These are phyloP conservation scores for Molanna angustata DNA, from an alignment of 2,888 invertebrate species.

Conservation along the genomic window DNA sequence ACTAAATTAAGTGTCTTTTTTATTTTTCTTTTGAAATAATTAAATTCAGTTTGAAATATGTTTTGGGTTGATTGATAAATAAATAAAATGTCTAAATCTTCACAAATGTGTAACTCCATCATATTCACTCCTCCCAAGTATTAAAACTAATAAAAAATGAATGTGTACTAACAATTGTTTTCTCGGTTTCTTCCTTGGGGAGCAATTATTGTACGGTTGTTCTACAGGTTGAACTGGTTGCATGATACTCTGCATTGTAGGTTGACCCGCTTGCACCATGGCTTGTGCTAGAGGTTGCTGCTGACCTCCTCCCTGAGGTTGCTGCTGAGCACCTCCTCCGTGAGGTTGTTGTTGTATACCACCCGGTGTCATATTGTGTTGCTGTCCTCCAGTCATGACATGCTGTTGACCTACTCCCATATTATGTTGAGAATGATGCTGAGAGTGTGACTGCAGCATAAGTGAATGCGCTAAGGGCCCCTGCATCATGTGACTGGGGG, in stretches of 20 bases:
- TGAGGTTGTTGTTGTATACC: too few species aligned
- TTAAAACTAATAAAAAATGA: not conserved
- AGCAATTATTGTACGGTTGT: constrained; percentile 43
- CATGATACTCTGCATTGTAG: constrained; percentile 1
- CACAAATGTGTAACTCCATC: too few species aligned
- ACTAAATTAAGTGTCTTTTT: too few species aligned
- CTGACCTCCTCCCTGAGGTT: too few species aligned
- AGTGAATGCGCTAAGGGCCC: not conserved
- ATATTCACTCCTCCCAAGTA: too few species aligned
- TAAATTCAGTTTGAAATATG: not conserved
- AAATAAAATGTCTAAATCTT: too few species aligned
- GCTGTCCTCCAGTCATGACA: constrained; percentile 1
- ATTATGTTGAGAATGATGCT: not conserved
- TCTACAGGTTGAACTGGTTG: constrained; percentile 8
- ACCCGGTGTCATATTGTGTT: constrained; percentile 2
- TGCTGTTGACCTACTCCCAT: not conserved
- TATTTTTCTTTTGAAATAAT: not conserved
- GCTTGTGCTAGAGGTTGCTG: constrained; percentile 12
- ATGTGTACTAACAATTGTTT: constrained; percentile 71
- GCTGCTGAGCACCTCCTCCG: too few species aligned
- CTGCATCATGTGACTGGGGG: constrained; percentile 39
- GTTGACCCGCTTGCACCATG: constrained; percentile 4
- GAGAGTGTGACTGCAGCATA: not conserved
- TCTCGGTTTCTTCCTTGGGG: constrained; percentile 86
- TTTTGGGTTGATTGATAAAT: not conserved